These are phyloP conservation scores for Natrix natrix DNA, from an alignment of 2,797 vertebrate species.

Conservation along the genomic window DNA sequence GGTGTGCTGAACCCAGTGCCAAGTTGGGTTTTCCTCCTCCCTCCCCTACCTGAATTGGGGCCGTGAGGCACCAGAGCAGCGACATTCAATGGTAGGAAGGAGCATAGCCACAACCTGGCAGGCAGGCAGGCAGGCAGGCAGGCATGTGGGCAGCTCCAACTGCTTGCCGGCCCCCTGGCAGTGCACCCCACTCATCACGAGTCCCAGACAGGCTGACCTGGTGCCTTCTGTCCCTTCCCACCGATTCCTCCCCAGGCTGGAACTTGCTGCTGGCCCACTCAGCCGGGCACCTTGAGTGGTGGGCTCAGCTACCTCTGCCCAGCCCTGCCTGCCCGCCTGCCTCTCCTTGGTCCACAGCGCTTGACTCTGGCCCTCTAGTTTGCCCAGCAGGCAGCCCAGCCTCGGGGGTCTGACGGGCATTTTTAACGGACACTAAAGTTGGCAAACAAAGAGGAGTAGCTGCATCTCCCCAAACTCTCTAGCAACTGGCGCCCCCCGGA, in stretches of 20 bases:
- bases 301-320: neutral
- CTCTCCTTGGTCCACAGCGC: neutral
- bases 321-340: neutral
- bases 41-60: neutral
- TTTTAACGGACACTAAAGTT: neutral
- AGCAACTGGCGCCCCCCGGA: neutral
- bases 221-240: neutral
- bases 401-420: neutral
- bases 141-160: neutral
- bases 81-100: neutral
- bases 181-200: neutral
- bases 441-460: neutral
- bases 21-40: neutral
- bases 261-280: neutral
- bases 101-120: neutral
- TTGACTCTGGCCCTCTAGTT: neutral
- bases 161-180: neutral
- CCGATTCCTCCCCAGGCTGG: neutral
- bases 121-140: neutral
- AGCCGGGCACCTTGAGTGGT: neutral
- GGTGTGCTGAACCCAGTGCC: neutral
- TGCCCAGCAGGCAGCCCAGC: neutral
- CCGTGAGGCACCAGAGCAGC: neutral
- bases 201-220: too few relatives aligned
- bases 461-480: neutral